phyloP scores from a whole-genome alignment of 2,888 invertebrate genomes.

The Pimpla rufipes region DNA sequence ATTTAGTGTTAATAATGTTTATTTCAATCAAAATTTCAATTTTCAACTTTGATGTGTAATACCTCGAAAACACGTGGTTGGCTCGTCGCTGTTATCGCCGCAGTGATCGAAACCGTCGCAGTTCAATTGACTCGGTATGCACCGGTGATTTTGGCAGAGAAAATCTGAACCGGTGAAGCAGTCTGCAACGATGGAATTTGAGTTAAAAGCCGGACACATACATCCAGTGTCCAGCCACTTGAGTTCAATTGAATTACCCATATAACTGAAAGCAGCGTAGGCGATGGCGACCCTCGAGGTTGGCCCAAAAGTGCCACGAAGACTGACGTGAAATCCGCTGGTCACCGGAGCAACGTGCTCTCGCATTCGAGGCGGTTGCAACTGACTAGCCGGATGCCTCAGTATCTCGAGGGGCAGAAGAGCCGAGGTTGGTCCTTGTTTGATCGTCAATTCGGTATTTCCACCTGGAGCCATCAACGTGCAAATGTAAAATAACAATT shows the following conservation, averaged over 20 bases:
- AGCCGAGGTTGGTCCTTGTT: constrained; percentile 90
- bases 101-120: constrained; percentile 93
- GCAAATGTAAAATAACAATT: constrained; percentile 15
- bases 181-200: constrained; percentile 84
- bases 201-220: not conserved
- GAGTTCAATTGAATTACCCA: constrained; percentile 85
- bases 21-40: not conserved
- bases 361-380: constrained; percentile 83
- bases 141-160: constrained; percentile 90
- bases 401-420: constrained; percentile 88
- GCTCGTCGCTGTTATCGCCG: constrained; percentile 91
- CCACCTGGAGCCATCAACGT: constrained; percentile 84
- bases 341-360: constrained; percentile 89
- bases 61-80: constrained; percentile 87
- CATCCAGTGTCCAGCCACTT: constrained; percentile 54
- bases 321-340: constrained; percentile 90
- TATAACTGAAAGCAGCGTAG: constrained; percentile 90
- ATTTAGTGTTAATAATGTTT: not conserved
- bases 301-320: constrained; percentile 89
- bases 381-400: constrained; percentile 86
- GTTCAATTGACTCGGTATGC: constrained; percentile 89
- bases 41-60: not conserved
- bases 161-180: constrained; percentile 90
- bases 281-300: constrained; percentile 89
- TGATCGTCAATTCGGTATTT: constrained; percentile 88